These are phyloP conservation scores for Scaptomyza hsui DNA, from an alignment of 1,140 invertebrate species.

Conservation along the genomic window DNA sequence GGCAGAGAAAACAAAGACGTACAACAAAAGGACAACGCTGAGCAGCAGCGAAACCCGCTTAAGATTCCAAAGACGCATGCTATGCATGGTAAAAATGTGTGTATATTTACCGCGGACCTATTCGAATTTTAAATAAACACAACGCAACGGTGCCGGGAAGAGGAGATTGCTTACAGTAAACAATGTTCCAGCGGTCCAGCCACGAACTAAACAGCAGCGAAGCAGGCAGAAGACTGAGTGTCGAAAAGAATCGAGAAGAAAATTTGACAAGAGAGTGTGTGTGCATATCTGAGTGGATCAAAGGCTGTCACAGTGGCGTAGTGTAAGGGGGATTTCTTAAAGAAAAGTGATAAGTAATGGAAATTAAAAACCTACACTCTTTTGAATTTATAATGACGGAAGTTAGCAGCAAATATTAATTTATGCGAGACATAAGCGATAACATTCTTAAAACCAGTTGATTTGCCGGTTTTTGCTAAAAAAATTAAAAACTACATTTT, in stretches of 20 bases:
- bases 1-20: constrained; percentile 71
- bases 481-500: no score
- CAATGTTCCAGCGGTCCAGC: constrained; percentile 21
- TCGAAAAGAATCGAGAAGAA: constrained; percentile 10
- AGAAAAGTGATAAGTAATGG: no score
- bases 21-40: constrained; percentile 44
- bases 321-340: background rate
- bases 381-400: no score
- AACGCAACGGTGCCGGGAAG: constrained; percentile 4
- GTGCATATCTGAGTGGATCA: constrained; percentile 5
- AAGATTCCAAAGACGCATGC: constrained; percentile 65
- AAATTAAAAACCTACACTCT: no score
- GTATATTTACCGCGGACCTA: constrained; percentile 28
- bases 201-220: constrained; percentile 26
- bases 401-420: no score
- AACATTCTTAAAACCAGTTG: no score
- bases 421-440: no score
- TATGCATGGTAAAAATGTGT: constrained; percentile 50
- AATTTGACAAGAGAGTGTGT: background rate
- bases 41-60: constrained; percentile 61
- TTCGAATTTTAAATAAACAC: constrained; percentile 74
- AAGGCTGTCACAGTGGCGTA: constrained; percentile 29
- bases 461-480: no score
- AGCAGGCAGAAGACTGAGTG: constrained; percentile 32
- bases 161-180: constrained; percentile 9